Conservation (phyloP, 2,113 vertebrate species). For the Pungitius pungitius region DNA sequence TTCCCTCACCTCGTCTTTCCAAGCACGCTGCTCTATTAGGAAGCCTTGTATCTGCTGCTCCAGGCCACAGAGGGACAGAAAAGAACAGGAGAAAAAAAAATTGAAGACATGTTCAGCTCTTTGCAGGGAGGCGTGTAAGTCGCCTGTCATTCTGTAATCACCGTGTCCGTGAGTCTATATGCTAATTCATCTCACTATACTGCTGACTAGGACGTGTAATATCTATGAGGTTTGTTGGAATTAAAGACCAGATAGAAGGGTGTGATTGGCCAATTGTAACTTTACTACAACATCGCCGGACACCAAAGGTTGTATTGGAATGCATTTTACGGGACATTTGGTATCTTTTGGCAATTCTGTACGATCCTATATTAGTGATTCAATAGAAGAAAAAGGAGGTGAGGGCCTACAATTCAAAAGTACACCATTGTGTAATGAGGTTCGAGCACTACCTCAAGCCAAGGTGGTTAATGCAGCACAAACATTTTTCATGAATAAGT, state of each 20-base stretch:
- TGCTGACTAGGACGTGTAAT: constrained; percentile 80
- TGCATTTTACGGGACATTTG: constrained; percentile 74
- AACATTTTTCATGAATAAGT: constrained; percentile 1
- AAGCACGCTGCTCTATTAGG: constrained; percentile 92
- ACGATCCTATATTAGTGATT: constrained; percentile 13
- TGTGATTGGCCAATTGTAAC: constrained; percentile 76
- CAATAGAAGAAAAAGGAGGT: constrained; percentile 35
- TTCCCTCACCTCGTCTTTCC: constrained; percentile 80
- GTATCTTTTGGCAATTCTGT: constrained; percentile 59
- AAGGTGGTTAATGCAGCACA: not conserved
- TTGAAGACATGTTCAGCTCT: constrained; percentile 78
- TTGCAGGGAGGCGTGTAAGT: constrained; percentile 92
- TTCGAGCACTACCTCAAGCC: not conserved
- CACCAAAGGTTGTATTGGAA: constrained; percentile 70
- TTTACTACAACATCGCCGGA: constrained; percentile 59
- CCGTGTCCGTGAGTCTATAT: constrained; percentile 90
- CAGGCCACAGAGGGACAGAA: constrained; percentile 71
- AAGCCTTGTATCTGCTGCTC: constrained; percentile 89
- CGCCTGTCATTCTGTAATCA: constrained; percentile 93
- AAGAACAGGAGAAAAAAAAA: constrained; percentile 68
- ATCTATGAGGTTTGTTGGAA: constrained; percentile 81
- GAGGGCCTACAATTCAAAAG: constrained; percentile 9
- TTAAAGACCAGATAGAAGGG: constrained; percentile 71
- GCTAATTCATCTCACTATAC: constrained; percentile 78
- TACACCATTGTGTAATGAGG: not conserved